Evolutionary conservation across 2,113 vertebrate genomes (phyloP).

Genomic region (Bubo scandiacus): DNA sequence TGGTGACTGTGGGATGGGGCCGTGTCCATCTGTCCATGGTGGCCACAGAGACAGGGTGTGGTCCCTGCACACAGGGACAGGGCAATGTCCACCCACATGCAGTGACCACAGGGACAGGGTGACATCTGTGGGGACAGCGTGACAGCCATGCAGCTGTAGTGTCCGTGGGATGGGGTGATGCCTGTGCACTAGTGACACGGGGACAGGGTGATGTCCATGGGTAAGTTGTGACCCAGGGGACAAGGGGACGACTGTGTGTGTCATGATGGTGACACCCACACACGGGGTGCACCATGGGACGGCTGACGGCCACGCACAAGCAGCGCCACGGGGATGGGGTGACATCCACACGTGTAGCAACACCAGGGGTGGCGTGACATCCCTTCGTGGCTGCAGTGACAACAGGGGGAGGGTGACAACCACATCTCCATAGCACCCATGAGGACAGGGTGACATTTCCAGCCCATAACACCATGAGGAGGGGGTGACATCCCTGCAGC

Average conservation of each 20-base stretch:
- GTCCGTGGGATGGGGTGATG: no score
- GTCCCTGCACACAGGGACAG: no score
- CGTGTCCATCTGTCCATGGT: not conserved
- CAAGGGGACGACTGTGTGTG: not conserved
- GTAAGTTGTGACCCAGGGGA: not conserved
- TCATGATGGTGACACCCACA: accelerated
- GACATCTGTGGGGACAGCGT: not conserved
- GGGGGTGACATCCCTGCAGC: accelerated
- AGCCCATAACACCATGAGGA: no score
- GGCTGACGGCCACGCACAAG: not conserved
- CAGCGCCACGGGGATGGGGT: not conserved
- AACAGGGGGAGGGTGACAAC: not conserved
- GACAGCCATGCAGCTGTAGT: no score
- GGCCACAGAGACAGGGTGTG: no score
- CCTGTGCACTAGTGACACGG: accelerated
- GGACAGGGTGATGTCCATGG: not conserved
- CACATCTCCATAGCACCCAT: accelerated
- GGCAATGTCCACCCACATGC: accelerated
- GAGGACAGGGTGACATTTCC: not conserved
- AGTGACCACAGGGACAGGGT: not conserved
- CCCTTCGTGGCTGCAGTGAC: not conserved
- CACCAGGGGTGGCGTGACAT: not conserved
- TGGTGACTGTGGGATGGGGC: not conserved
- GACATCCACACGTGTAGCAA: not conserved
- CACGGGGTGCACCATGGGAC: accelerated